Base-by-base conservation (phyloP, 2,888 invertebrate species). In the Lasius platythorax region DNA sequence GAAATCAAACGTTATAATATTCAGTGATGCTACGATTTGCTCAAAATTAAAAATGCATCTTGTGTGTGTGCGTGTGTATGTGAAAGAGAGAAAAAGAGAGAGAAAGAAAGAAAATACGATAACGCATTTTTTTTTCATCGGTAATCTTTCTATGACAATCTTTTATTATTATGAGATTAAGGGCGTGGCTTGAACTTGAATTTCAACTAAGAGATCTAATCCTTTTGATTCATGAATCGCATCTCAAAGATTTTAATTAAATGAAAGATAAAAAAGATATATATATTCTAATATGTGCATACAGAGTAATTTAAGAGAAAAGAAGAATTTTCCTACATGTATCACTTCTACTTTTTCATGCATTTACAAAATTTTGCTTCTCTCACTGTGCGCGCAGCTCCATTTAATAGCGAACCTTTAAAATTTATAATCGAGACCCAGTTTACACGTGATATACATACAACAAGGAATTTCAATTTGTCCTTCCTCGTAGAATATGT, bases 81-180 rank as follows among this genome's bases (percentile, higher is more conserved):
- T 12, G 43, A 15, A 11, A 23, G 11, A 33, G 50, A 50, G 2
- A 50, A 18, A 50, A 15, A 50, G n/a, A n/a, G 8, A 50, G 2
- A 18, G 18, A 50, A 6, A 50, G 18, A 50, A 6, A 8, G 18
- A 53, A 4, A 15, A 56, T 12, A 5, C 56, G 30, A 68, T 50
- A 46, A 46, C 18, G 30, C 15, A 46, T 50, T 28, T 23, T 66
- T 28, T 8, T 43, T 28, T 68, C 18, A 15, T 28, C 53, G 37
- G 33, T 30, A 12, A 53, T 5, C 6, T 5, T 33, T 33, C 30
- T 12, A 15, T 30, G 43, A 2, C 28, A 43, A 70, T 43, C 56
- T 43, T 70, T 78, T 78, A 79, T 68, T 78, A 78, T 78, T 40
- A 70, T 2, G 56, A 58, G 72, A 72, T 56, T 23, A 70, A 70